Evolutionary conservation across 2,888 invertebrate species (phyloP).

Genomic region (Drosophila quasianomalipes): DNA sequence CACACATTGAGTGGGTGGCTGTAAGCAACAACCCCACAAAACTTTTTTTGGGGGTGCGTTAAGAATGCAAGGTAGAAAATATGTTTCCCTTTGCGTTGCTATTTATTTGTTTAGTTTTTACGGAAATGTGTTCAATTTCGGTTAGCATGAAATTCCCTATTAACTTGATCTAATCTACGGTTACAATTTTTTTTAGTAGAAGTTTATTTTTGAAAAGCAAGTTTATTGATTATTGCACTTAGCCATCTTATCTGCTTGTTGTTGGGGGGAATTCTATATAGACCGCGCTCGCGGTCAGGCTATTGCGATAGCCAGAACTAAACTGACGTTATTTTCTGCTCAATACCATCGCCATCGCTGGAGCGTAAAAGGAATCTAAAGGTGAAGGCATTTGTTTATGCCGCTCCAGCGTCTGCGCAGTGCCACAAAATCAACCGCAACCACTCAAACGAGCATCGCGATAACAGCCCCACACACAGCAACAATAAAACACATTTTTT

Average conservation of each 20-base stretch:
- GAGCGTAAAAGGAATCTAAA: slow-evolving; percentile 43
- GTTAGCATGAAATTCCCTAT: slow-evolving; percentile 56
- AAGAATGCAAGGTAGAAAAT: slow-evolving; percentile 59
- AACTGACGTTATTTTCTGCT: slow-evolving; percentile 66
- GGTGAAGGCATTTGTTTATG: slow-evolving; percentile 74
- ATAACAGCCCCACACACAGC: slow-evolving; percentile 9
- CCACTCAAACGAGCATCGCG: slow-evolving; percentile 11
- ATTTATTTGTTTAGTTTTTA: slow-evolving; percentile 8
- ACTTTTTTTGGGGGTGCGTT: slow-evolving; percentile 38
- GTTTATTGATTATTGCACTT: slow-evolving; percentile 74
- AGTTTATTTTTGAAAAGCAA: slow-evolving; percentile 52
- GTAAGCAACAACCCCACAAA: slow-evolving; percentile 64
- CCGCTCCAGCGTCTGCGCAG: slow-evolving; percentile 68
- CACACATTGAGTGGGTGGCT: slow-evolving; percentile 22
- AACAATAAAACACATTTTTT: slow-evolving; percentile 13
- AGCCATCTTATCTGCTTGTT: slow-evolving; percentile 58
- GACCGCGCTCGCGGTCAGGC: slow-evolving; percentile 60
- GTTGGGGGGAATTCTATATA: slow-evolving; percentile 1
- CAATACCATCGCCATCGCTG: slow-evolving; percentile 12
- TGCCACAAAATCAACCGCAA: slow-evolving; percentile 1
- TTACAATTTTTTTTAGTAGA: slow-evolving; percentile 31
- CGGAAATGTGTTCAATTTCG: not conserved
- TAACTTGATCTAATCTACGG: slow-evolving; percentile 65
- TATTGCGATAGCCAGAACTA: slow-evolving; percentile 64
- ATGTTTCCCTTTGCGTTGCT: slow-evolving; percentile 18